Conservation (phyloP, 2,797 vertebrate species). For the Paedocypris micromegethes region DNA sequence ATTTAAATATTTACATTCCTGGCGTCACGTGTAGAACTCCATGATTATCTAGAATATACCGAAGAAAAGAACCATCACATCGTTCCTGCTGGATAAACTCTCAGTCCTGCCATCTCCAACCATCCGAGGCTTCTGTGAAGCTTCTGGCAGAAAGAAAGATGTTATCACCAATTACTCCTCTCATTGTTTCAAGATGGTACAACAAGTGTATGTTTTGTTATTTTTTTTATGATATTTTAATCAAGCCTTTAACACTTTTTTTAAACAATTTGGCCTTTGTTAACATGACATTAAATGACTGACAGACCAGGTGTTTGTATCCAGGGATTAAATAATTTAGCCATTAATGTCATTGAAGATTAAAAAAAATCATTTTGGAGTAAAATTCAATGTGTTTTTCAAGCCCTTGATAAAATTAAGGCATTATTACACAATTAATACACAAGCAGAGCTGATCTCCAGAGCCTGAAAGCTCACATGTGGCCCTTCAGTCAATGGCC, state of each 20-base stretch:
- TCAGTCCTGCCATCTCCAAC: neutral
- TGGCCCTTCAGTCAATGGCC: slow-evolving; percentile 62
- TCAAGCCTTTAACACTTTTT: slow-evolving; percentile 17
- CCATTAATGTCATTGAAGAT: no score
- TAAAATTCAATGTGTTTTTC: neutral
- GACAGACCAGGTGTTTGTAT: no score
- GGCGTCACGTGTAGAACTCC: slow-evolving; percentile 53
- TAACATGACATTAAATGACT: neutral
- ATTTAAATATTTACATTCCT: slow-evolving; percentile 72
- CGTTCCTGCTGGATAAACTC: slow-evolving; percentile 42
- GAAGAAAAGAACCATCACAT: slow-evolving; percentile 51
- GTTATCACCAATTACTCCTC: slow-evolving; percentile 38
- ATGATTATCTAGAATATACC: slow-evolving; percentile 46
- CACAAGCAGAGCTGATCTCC: slow-evolving; percentile 63
- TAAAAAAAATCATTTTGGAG: neutral
- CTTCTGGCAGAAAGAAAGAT: slow-evolving; percentile 20
- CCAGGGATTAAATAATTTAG: no score
- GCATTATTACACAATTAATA: slow-evolving; percentile 66
- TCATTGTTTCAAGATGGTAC: slow-evolving; percentile 36
- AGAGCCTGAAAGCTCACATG: slow-evolving; percentile 57
- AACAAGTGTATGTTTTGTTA: slow-evolving; percentile 12
- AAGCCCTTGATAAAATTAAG: slow-evolving; percentile 61
- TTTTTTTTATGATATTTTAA: slow-evolving; percentile 20
- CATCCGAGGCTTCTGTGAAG: no score
- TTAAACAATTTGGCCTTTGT: slow-evolving; percentile 12